Conservation (phyloP, 2,888 invertebrate genomes). For the Alviniconcha strummeri region DNA sequence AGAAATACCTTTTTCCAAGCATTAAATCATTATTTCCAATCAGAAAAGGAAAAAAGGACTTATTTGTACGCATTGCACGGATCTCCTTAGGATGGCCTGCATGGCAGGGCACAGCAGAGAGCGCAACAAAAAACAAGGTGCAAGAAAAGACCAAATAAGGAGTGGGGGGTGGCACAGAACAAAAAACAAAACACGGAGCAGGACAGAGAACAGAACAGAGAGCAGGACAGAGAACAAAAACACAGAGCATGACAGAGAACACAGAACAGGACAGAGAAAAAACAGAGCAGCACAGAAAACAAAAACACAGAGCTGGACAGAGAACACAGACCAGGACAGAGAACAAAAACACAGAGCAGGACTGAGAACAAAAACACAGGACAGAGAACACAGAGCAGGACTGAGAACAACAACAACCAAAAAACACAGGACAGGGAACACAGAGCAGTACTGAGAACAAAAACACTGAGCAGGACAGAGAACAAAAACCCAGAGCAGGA, state of each 20-base stretch:
- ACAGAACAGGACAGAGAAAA: neutral
- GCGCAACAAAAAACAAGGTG: slow-evolving; percentile 4
- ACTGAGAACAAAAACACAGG: neutral
- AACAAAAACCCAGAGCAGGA: neutral
- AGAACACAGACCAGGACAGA: neutral
- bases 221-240: neutral
- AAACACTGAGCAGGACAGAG: neutral
- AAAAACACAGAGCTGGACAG: neutral
- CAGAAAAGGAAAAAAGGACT: no score
- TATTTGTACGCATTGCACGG: no score
- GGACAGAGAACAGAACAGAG: neutral
- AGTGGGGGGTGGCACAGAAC: no score
- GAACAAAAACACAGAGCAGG: neutral
- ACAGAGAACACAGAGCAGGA: no score
- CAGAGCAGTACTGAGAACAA: neutral
- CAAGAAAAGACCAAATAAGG: neutral
- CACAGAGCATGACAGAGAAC: neutral
- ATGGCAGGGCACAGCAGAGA: neutral
- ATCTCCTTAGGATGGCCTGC: no score
- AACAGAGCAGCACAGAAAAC: neutral
- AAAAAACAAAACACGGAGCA: neutral
- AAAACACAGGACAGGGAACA: neutral
- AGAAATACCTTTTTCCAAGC: no score
- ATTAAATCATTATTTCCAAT: no score
- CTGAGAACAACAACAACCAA: no score